Evolutionary conservation across 2,888 invertebrate genomes (phyloP).

Genomic region (Synergus japonicus): DNA sequence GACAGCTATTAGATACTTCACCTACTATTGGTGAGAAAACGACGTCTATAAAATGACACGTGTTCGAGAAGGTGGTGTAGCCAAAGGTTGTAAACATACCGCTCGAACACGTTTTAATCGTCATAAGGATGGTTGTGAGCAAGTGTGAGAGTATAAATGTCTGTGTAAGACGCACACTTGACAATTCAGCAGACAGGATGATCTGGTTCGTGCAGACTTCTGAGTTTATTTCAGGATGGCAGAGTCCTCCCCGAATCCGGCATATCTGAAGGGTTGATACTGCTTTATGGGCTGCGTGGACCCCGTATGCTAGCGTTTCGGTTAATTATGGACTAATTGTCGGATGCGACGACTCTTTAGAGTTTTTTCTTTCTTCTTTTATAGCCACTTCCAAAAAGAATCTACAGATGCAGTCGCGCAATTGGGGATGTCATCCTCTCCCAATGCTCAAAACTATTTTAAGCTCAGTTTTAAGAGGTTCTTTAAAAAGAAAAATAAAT

Average conservation of each 20-base stretch:
- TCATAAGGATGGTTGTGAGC: conserved; percentile 45
- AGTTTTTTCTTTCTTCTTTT: conserved; percentile 47
- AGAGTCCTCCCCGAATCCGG: conserved; percentile 53
- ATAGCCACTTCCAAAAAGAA: conserved; percentile 48
- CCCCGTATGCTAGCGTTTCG: conserved; percentile 53
- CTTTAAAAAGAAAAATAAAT: neutral
- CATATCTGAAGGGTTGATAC: conserved; percentile 68
- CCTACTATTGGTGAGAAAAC: neutral
- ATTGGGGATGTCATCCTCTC: conserved; percentile 39
- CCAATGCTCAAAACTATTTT: conserved; percentile 4
- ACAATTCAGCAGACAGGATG: conserved; percentile 53
- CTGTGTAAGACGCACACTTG: neutral
- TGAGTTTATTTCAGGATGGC: conserved; percentile 68
- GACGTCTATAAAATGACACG: neutral
- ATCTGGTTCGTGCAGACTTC: conserved; percentile 62
- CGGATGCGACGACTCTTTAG: conserved; percentile 50
- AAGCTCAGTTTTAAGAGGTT: neutral
- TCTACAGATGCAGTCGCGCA: conserved; percentile 30
- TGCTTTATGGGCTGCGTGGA: conserved; percentile 58
- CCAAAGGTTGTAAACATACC: conserved; percentile 58
- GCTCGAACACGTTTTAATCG: conserved; percentile 51
- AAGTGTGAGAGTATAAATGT: neutral
- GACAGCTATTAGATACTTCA: neutral
- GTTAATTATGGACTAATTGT: conserved; percentile 74
- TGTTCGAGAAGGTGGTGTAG: neutral